Evolutionary conservation across 2,888 invertebrate species (phyloP).

Genomic region (Mamestra brassicae): DNA sequence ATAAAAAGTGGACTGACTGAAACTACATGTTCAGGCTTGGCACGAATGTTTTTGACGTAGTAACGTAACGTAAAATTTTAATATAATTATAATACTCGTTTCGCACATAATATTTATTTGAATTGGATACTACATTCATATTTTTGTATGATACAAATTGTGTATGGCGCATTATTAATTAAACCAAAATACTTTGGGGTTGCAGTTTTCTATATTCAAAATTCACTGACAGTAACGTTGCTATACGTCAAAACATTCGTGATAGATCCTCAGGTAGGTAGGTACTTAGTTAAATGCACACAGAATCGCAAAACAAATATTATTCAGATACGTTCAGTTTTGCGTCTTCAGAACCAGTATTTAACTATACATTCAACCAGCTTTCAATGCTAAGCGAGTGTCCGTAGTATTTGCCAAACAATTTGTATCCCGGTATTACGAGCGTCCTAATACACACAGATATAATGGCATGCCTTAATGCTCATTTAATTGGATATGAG

Average conservation of each 20-base stretch:
- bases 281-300: background rate
- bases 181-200: too few relatives aligned
- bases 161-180: too few relatives aligned
- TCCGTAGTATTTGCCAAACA: slow-evolving; percentile 32
- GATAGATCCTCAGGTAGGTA: background rate
- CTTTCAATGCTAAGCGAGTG: slow-evolving; percentile 20
- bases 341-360: background rate
- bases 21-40: background rate
- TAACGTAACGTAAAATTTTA: too few relatives aligned
- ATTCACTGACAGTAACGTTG: too few relatives aligned
- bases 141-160: too few relatives aligned
- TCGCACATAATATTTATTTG: too few relatives aligned
- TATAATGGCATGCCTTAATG: slow-evolving; percentile 64
- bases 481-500: slow-evolving; percentile 76
- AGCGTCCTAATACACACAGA: slow-evolving; percentile 40
- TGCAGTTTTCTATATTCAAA: too few relatives aligned
- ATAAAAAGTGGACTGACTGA: background rate
- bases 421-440: slow-evolving; percentile 43
- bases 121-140: too few relatives aligned
- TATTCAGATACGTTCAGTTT: background rate
- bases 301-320: background rate
- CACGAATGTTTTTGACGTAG: too few relatives aligned
- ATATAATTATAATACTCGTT: too few relatives aligned
- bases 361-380: slow-evolving; percentile 13
- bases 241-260: too few relatives aligned